Evolutionary conservation across 2,797 vertebrate genomes (phyloP).

Genomic region (Neosilurus mollespiculum): DNA sequence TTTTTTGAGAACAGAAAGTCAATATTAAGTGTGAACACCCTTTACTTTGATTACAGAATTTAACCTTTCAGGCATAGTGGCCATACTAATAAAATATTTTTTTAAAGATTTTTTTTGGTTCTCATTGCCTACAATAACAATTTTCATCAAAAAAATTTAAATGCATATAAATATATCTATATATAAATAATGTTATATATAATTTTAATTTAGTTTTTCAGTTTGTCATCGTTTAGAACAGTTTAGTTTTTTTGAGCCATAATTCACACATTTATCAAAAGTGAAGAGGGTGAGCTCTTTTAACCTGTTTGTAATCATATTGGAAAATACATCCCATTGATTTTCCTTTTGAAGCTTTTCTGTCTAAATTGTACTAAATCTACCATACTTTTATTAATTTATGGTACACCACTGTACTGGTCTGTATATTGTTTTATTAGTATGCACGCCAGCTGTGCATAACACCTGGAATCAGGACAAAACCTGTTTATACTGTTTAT

Average conservation of each 20-base stretch:
- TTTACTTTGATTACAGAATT: no score
- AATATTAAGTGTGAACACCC: no score
- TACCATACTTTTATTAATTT: background rate
- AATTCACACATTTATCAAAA: background rate
- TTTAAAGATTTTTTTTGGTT: no score
- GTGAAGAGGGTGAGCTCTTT: background rate
- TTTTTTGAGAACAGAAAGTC: no score
- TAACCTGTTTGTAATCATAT: background rate
- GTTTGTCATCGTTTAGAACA: background rate
- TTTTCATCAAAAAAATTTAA: no score
- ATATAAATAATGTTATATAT: no score
- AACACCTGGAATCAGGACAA: background rate
- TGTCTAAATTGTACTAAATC: background rate
- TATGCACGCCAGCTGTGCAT: background rate
- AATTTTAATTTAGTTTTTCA: no score
- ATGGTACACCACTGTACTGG: background rate
- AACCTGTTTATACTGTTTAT: background rate
- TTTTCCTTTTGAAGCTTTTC: background rate
- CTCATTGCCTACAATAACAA: no score
- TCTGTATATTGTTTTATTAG: background rate
- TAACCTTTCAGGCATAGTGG: no score
- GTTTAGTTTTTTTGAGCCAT: background rate
- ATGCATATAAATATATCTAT: no score
- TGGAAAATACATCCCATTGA: background rate
- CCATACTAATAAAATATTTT: no score